phyloP scores from a whole-genome alignment of 2,888 invertebrate genomes.

The Agelastica alni region DNA sequence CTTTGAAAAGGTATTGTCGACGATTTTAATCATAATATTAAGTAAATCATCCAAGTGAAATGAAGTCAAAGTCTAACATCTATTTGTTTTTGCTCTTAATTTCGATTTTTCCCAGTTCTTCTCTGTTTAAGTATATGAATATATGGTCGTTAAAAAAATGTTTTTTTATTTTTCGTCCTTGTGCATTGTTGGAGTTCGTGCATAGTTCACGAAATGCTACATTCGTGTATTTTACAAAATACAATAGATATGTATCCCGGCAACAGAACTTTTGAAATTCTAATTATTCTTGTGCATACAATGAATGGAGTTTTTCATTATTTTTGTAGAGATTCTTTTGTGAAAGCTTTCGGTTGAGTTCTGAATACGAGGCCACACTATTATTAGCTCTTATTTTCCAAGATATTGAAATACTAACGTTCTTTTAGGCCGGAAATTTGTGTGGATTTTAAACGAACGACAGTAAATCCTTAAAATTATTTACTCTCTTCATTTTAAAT shows the following conservation, averaged over 20 bases:
- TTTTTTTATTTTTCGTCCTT: constrained; percentile 9
- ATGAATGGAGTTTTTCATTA: constrained; percentile 23
- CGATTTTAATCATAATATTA: too few relatives aligned
- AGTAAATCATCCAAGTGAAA: too few relatives aligned
- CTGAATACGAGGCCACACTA: constrained; percentile 11
- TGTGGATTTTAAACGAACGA: too few relatives aligned
- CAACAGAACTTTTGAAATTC: constrained; percentile 21
- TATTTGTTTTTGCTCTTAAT: too few relatives aligned
- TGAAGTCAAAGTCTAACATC: too few relatives aligned
- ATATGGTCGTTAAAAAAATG: background rate
- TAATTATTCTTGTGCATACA: constrained; percentile 29
- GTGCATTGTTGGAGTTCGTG: constrained; percentile 7
- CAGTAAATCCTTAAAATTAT: too few relatives aligned
- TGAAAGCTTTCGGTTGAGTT: constrained; percentile 10
- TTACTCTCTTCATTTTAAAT: too few relatives aligned
- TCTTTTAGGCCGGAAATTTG: background rate
- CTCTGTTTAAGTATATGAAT: background rate
- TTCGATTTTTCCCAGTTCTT: too few relatives aligned
- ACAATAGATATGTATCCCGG: constrained; percentile 25
- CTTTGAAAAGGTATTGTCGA: too few relatives aligned
- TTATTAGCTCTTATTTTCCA: constrained; percentile 20
- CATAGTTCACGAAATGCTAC: background rate
- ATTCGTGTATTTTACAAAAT: constrained; percentile 16
- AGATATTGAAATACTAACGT: constrained; percentile 8
- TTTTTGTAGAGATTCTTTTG: constrained; percentile 25